phyloP scores from a whole-genome alignment of 2,113 vertebrate species.

The Hemicordylus capensis region DNA sequence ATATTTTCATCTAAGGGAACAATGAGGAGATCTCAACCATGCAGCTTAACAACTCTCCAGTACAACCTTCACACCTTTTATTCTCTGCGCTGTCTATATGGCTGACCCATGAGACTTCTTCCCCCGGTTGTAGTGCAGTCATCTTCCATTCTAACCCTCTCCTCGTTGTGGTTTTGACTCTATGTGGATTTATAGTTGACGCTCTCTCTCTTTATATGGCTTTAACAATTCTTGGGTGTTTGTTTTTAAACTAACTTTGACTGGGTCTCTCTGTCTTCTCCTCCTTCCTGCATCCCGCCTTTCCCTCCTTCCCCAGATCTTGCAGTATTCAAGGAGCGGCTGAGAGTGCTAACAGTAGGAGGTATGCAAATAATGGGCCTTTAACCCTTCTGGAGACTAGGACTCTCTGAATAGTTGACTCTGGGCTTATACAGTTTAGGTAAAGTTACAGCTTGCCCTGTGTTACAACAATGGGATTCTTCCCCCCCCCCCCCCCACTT shows the following conservation, averaged over 20 bases:
- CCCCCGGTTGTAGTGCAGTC: slow-evolving; percentile 15
- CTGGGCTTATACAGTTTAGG: slow-evolving; percentile 67
- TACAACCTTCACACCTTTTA: slow-evolving; percentile 13
- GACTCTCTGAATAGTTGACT: slow-evolving; percentile 72
- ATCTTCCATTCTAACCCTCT: slow-evolving; percentile 47
- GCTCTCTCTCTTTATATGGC: slow-evolving; percentile 52
- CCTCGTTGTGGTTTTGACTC: slow-evolving; percentile 47
- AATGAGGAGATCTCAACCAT: slow-evolving; percentile 40
- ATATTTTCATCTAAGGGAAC: neutral
- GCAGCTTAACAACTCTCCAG: slow-evolving; percentile 36
- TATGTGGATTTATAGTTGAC: slow-evolving; percentile 51
- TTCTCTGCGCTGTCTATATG: neutral
- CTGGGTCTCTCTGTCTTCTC: slow-evolving; percentile 75
- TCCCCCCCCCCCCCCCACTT: neutral
- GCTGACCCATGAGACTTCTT: slow-evolving; percentile 13
- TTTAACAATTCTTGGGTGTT: slow-evolving; percentile 34
- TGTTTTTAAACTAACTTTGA: slow-evolving; percentile 73
- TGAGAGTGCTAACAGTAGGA: slow-evolving; percentile 95
- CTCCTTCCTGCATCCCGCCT: slow-evolving; percentile 69
- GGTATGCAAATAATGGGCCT: slow-evolving; percentile 84
- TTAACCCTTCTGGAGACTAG: slow-evolving; percentile 69
- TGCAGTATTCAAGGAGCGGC: slow-evolving; percentile 91
- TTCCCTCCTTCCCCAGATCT: slow-evolving; percentile 86
- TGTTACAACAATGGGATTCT: neutral
- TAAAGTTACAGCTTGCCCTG: slow-evolving; percentile 40